phyloP scores from a whole-genome alignment of 2,888 invertebrate species.

The Marronus borbonicus region DNA sequence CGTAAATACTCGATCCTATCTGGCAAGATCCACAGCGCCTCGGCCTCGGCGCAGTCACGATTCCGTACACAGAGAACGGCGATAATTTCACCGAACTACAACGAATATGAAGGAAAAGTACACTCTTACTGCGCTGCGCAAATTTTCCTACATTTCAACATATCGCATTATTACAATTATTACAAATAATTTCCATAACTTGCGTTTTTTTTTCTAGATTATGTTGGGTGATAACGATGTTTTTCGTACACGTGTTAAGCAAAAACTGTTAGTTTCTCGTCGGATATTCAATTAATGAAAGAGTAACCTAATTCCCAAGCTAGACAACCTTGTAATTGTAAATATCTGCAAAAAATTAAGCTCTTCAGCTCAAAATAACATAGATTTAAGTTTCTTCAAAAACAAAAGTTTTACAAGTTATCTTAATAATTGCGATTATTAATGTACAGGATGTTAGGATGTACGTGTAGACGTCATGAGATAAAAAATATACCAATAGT shows the following conservation, averaged over 20 bases:
- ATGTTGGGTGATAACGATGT: neutral
- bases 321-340: slow-evolving; percentile 1
- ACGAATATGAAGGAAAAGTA: slow-evolving; percentile 1
- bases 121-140: neutral
- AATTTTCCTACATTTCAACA: neutral
- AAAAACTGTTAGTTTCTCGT: neutral
- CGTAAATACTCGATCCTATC: neutral
- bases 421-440: too few relatives aligned
- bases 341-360: slow-evolving; percentile 6
- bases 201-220: neutral
- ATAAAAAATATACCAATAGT: too few relatives aligned
- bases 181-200: neutral
- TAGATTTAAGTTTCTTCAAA: neutral
- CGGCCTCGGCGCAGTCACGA: neutral
- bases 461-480: too few relatives aligned
- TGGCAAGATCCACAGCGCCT: neutral
- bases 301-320: neutral
- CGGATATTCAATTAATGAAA: neutral
- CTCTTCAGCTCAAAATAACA: neutral
- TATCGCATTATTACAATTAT: neutral
- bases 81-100: slow-evolving; percentile 1
- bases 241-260: neutral
- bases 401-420: too few relatives aligned
- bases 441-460: too few relatives aligned
- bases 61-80: neutral